Percentiles rank a stretch among this genome's conserved stretches.
Conservation (phyloP, 2,888 invertebrate genomes). For the Diaperis boleti region DNA sequence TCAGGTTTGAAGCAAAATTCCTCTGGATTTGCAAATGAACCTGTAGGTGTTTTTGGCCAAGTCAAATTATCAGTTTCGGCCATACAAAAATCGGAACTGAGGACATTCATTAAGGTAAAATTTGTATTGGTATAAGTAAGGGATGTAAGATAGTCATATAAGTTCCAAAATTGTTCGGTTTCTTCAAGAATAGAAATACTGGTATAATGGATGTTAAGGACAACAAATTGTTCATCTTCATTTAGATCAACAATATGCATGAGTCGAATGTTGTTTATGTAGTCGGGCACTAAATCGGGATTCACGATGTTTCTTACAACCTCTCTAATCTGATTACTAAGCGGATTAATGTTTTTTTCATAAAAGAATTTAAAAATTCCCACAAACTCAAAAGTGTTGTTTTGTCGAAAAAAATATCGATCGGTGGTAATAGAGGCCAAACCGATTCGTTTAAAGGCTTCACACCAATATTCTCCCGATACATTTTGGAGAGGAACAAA, state of each 20-base stretch:
- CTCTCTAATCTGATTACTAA: neutral
- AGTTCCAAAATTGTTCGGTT: neutral
- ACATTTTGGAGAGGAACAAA: constrained; percentile 23
- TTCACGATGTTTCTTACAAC: neutral
- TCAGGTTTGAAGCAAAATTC: constrained; percentile 68
- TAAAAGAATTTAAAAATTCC: constrained; percentile 42
- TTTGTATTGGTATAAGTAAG: neutral
- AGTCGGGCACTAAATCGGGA: neutral
- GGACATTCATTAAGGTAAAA: neutral
- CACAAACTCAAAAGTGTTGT: constrained; percentile 49
- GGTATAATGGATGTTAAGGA: constrained; percentile 2
- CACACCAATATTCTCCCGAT: constrained; percentile 57
- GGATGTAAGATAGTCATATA: neutral
- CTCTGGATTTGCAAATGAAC: constrained; percentile 38
- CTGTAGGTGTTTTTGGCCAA: constrained; percentile 46
- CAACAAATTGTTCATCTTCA: neutral
- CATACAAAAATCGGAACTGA: constrained; percentile 8
- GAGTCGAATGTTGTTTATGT: neutral
- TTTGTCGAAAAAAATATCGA: constrained; percentile 36
- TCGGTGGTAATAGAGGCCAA: constrained; percentile 30
- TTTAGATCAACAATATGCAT: constrained; percentile 7
- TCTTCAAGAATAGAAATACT: neutral
- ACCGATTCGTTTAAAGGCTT: constrained; percentile 52
- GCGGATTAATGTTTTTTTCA: neutral
- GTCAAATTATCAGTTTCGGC: constrained; percentile 27